Evolutionary conservation across 2,888 invertebrate genomes (phyloP).

Genomic region (Erannis defoliaria): DNA sequence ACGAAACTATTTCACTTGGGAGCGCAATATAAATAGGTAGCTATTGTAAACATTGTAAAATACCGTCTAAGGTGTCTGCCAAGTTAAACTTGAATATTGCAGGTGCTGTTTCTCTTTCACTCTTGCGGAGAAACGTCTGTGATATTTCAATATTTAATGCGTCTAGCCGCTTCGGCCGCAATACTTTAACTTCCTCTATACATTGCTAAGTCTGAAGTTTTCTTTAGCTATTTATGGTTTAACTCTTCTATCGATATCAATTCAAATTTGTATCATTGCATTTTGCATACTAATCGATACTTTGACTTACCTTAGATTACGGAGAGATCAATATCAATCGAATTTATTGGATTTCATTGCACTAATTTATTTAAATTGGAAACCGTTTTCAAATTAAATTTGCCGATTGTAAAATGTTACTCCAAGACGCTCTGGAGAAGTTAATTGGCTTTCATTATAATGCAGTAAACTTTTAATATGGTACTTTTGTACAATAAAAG

Average conservation of each 20-base stretch:
- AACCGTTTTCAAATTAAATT: conserved; percentile 32
- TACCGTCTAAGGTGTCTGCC: conserved; percentile 60
- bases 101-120: conserved; percentile 51
- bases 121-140: conserved; percentile 33
- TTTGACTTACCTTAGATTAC: conserved; percentile 25
- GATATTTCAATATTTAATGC: conserved; percentile 67
- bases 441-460: conserved; percentile 33
- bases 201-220: conserved; percentile 40
- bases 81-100: conserved; percentile 66
- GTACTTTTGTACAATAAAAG: conserved; percentile 26
- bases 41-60: conserved; percentile 29
- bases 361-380: conserved; percentile 41
- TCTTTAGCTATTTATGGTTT: conserved; percentile 6
- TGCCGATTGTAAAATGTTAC: conserved; percentile 36
- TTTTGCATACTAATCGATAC: conserved; percentile 36
- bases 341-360: conserved; percentile 26
- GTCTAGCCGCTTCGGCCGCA: conserved; percentile 55
- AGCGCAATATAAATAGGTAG: conserved; percentile 40
- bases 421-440: conserved; percentile 16
- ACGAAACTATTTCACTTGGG: conserved; percentile 50
- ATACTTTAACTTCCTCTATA: conserved; percentile 48
- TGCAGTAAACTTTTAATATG: conserved; percentile 26
- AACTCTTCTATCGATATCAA: not conserved
- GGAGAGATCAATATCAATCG: conserved; percentile 18
- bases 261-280: conserved; percentile 28